A percentile compares a stretch with the other conserved stretches of the same genome.
Evolutionary conservation across 1,140 invertebrate genomes (phyloP).

Genomic region (Micrasema longulum): DNA sequence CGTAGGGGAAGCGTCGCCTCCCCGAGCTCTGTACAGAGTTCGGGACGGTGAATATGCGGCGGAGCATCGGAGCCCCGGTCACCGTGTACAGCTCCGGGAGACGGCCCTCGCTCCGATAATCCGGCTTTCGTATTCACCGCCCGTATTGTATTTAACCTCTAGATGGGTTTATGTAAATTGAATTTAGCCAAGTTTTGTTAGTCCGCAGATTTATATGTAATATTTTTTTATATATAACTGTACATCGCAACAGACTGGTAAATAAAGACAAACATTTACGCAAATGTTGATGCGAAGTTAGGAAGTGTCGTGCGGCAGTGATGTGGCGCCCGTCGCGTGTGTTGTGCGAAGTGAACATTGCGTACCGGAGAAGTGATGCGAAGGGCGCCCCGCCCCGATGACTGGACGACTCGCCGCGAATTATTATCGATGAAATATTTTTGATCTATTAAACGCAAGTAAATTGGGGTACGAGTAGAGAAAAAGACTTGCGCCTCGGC

Average conservation of each 20-base stretch:
- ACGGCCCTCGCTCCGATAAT: no score
- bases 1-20: not conserved
- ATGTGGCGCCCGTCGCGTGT: no score
- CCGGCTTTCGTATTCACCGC: constrained; percentile 31
- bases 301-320: constrained; percentile 50
- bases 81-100: no score
- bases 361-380: not conserved
- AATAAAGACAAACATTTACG: constrained; percentile 45
- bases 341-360: no score
- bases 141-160: constrained; percentile 39
- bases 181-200: constrained; percentile 51
- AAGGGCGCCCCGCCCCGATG: no score
- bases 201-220: constrained; percentile 48
- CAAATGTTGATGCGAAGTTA: constrained; percentile 32
- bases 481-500: constrained; percentile 43
- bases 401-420: no score
- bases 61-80: no score
- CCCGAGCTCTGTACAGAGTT: no score
- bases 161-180: constrained; percentile 45
- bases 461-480: constrained; percentile 48
- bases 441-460: no score
- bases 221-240: constrained; percentile 49
- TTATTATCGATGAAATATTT: no score
- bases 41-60: no score
- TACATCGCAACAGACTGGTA: constrained; percentile 43